These are phyloP conservation scores for Otocyon megalotis DNA, from an alignment of 2,113 vertebrate genomes.

Conservation along the genomic window DNA sequence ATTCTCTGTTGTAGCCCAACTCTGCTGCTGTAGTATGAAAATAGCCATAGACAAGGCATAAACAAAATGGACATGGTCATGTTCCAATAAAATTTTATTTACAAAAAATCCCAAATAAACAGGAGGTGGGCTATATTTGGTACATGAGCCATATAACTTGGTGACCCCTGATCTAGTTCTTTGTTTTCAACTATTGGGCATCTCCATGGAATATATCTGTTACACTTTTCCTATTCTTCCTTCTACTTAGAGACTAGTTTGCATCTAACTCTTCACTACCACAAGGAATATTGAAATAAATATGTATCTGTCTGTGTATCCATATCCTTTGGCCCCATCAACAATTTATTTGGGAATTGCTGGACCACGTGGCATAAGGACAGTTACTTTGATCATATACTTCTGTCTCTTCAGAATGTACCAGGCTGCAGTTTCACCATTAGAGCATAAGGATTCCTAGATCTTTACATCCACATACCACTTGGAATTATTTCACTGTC, in stretches of 20 bases:
- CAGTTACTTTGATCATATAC: neutral
- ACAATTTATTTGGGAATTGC: neutral
- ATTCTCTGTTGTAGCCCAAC: neutral
- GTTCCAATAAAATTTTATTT: neutral
- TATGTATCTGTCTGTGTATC: neutral
- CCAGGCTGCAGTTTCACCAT: neutral
- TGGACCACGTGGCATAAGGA: neutral
- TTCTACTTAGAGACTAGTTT: neutral
- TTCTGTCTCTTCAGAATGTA: conserved; percentile 19
- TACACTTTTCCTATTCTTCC: neutral
- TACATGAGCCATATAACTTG: neutral
- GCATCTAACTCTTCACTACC: neutral
- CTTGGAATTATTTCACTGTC: neutral
- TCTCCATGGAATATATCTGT: neutral
- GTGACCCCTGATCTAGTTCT: neutral
- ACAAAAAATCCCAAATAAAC: neutral
- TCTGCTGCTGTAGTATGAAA: neutral
- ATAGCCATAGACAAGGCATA: neutral
- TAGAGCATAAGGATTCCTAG: neutral
- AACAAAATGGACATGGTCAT: neutral
- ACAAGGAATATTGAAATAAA: neutral
- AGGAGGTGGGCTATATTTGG: neutral
- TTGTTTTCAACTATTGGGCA: neutral
- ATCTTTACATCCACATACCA: neutral
- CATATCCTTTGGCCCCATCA: neutral